Conservation (phyloP, 53 echinoderm and acorn worm genomes). For the Paelopatides confundens region DNA sequence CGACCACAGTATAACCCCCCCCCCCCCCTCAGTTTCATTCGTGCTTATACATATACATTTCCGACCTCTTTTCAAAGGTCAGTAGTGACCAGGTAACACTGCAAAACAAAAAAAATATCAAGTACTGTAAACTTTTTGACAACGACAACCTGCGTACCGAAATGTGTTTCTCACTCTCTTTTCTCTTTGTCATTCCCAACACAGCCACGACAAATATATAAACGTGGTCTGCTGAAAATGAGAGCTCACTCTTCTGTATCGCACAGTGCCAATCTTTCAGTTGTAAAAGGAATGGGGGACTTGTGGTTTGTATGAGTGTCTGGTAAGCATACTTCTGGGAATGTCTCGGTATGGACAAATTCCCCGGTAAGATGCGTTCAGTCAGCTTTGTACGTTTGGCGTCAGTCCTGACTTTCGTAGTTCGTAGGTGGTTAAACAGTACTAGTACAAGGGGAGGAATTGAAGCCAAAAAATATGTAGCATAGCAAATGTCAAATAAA, state of each 20-base stretch:
- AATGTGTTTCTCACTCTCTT: constrained; percentile 48
- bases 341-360: constrained; percentile 19
- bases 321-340: constrained; percentile 29
- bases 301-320: constrained; percentile 29
- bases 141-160: neutral
- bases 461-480: no score
- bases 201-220: constrained; percentile 73
- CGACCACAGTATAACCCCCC: no score
- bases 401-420: no score
- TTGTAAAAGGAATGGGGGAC: constrained; percentile 7
- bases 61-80: no score
- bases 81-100: neutral
- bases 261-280: constrained; percentile 34
- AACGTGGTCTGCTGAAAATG: constrained; percentile 50
- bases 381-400: constrained; percentile 9
- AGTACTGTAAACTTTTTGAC: no score
- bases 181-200: constrained; percentile 86
- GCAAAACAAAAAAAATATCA: neutral
- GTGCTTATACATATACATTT: no score
- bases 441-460: neutral
- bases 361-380: constrained; percentile 24
- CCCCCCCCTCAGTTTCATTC: no score
- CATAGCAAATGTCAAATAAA: no score
- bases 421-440: no score
- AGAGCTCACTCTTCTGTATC: constrained; percentile 14